Base-by-base conservation (phyloP, 1,140 invertebrate genomes). In the Orius laevigatus region DNA sequence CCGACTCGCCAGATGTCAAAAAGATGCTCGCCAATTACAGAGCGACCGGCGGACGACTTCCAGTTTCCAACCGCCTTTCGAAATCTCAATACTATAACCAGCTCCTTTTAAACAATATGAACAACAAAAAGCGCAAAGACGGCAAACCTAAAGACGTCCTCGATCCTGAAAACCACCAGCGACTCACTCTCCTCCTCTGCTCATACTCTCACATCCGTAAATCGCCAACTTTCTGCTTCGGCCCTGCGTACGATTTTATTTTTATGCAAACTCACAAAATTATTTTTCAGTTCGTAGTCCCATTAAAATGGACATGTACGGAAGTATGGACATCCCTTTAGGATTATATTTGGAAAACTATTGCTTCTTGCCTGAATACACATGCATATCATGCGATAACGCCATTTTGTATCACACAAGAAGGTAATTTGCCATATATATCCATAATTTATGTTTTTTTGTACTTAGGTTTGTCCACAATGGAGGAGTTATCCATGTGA, bases 291-390 rank as follows among this genome's bases (percentile, higher is more conserved):
- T 78, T 91, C 14, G 78, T 92, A n/a, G n/a, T n/a, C n/a, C n/a
- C n/a, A n/a, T n/a, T 0, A 79, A 79, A 42, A 98, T 98, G 87
- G 84, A 93, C 54, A 85, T 94, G 63, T 97, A 98, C 64, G 89
- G 88, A 0, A 70, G 76, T 12, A 88, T 93, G 59, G 95, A 98
- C 62, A 94, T 97, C 51, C 83, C 92, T 3, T 63, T 98, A 3
- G 95, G 93, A 35, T 81, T 79, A 52, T 98, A 98, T 64, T 67
- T 98, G 2, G 86, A 94, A 62, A 73, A 82, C 42, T 95, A 93
- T 61, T 97, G 92, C 64, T 87, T 93, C 59, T 75, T 81, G 51
- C 69, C 72, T 11, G 75, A 81, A 1, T 92, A 90, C 60, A 75
- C 75, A 25, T 98, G 94, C 61, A 83, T 73, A 54, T 66, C 68